Evolutionary conservation across 2,888 invertebrate genomes (phyloP).

Genomic region (Lycophotia porphyrea): DNA sequence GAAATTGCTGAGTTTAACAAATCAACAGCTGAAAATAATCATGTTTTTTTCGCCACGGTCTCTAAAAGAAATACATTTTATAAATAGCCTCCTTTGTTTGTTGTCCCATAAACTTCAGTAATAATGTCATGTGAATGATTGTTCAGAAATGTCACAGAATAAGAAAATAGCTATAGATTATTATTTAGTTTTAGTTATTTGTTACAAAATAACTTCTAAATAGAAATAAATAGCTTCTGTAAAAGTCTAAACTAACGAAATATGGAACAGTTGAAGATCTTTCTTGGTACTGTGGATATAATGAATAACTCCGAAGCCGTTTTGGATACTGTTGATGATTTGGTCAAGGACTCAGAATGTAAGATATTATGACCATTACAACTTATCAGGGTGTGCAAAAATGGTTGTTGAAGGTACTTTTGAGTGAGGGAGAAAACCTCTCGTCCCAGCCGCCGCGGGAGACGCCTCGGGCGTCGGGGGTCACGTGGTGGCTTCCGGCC

Average conservation of each 20-base stretch:
- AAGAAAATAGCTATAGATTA: slow-evolving; percentile 29
- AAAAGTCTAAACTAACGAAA: slow-evolving; percentile 11
- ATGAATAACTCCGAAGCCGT: slow-evolving; percentile 41
- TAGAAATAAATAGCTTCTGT: too few species aligned
- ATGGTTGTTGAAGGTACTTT: neutral
- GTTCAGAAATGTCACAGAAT: slow-evolving; percentile 35
- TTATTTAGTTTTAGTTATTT: slow-evolving; percentile 30
- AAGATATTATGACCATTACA: neutral
- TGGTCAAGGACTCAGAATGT: slow-evolving; percentile 33
- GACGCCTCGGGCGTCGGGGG: too few species aligned
- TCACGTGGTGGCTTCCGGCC: too few species aligned
- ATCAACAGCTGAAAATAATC: neutral
- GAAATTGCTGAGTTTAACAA: neutral
- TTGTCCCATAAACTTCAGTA: neutral
- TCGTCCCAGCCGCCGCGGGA: too few species aligned
- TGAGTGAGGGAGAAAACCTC: too few species aligned
- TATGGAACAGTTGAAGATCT: slow-evolving; percentile 48
- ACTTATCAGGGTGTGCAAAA: neutral
- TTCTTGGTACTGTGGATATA: slow-evolving; percentile 25
- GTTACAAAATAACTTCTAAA: too few species aligned
- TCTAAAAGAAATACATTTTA: neutral
- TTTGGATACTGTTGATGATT: slow-evolving; percentile 24
- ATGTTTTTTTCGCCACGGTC: neutral
- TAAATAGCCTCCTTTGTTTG: slow-evolving; percentile 7
- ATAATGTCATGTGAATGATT: neutral